phyloP scores from a whole-genome alignment of 2,797 vertebrate genomes.

The Rhincodon typus region DNA sequence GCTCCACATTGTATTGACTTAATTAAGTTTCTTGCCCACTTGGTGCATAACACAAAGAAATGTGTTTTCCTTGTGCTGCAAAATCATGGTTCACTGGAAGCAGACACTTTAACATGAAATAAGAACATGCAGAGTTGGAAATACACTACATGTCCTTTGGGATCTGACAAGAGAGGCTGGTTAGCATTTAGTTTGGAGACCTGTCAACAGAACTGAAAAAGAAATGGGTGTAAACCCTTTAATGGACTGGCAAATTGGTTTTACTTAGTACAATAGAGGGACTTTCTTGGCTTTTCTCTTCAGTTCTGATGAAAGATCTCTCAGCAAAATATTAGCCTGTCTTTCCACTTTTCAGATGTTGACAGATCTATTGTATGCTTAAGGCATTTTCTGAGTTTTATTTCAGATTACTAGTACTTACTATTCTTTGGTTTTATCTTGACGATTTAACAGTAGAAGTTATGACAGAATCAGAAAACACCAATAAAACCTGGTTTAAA shows the following conservation, averaged over 20 bases:
- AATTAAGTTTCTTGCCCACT: background rate
- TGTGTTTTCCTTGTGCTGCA: background rate
- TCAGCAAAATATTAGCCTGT: background rate
- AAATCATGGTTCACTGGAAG: background rate
- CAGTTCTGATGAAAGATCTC: background rate
- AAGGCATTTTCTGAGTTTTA: background rate
- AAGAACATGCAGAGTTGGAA: background rate
- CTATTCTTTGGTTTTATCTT: background rate
- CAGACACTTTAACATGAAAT: background rate
- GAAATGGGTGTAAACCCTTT: background rate
- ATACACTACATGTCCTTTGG: background rate
- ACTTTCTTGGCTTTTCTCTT: background rate
- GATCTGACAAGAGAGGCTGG: background rate
- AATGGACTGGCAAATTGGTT: background rate
- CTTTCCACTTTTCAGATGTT: background rate
- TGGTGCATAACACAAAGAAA: background rate
- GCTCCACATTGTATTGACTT: too few species aligned
- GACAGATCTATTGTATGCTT: background rate
- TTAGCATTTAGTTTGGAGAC: background rate
- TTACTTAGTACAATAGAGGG: background rate
- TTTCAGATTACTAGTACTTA: background rate
- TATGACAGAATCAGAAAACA: background rate
- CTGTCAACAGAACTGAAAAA: background rate
- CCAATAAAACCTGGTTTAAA: background rate
- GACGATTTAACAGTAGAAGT: background rate